Evolutionary conservation across 2,888 invertebrate genomes (phyloP), one percentile per base, ranked within the genome.

Genomic region (Gibbula magus): DNA sequence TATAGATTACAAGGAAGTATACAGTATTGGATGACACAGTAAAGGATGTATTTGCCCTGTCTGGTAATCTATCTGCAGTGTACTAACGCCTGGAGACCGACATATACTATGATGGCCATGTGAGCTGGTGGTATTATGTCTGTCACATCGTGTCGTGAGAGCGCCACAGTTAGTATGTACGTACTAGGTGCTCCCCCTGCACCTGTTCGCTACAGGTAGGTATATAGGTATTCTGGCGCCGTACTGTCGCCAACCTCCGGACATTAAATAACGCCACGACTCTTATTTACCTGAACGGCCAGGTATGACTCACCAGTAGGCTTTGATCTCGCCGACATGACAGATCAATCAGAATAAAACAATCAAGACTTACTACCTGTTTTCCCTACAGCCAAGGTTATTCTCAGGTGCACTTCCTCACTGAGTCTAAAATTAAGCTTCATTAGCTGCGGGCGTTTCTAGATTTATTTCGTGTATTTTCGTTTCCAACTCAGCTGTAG

Each of bases 271-370:
- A 61, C 61, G 61, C 61, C 13, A 25, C 10, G 7, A 29, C 61
- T 25, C 22, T 45, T 61, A 61, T 61, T 61, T 61, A 61, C 61
- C 61, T 61, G 61, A 25, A 25, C 61, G 61, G 29, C 61, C 61
- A 61, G 61, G 61, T 61, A 61, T 61, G 61, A 61, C n/a, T 61
- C 61, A 61, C 61, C 29, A 13, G 29, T 18, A 25, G 29, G 16
- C 61, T 61, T 61, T 61, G 29, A 61, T 61, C 61, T 61, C 18
- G 29, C 61, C 61, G 61, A 22, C 25, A 61, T 61, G 61, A 18
- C 61, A 61, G 61, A 61, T 61, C 61, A 61, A 61, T 61, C 61
- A 61, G 61, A 61, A 61, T 61, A 61, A 61, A 61, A 61, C 61
- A 61, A 25, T 61, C 61, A 29, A 61, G 18, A 25, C 25, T 13